phyloP scores from a whole-genome alignment of 2,113 vertebrate species.

The Carassius gibelio region DNA sequence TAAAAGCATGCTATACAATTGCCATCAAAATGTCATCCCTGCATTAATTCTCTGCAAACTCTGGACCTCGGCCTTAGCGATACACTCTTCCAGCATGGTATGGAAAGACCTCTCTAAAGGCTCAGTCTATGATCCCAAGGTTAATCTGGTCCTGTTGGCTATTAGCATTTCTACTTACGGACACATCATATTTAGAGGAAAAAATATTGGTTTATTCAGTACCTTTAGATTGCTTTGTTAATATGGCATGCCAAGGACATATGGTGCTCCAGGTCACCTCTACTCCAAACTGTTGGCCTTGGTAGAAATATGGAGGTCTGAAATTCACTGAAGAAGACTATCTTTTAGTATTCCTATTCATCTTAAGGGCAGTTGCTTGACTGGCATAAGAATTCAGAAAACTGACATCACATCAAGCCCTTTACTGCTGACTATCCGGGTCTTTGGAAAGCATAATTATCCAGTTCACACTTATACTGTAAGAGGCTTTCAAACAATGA shows the following conservation, averaged over 20 bases:
- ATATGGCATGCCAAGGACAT: conserved; percentile 17
- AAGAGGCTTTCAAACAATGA: neutral
- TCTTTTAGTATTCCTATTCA: conserved; percentile 16
- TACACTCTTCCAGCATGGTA: conserved; percentile 41
- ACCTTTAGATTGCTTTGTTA: conserved; percentile 3
- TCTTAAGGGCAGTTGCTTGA: neutral
- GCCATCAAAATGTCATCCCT: conserved; percentile 73
- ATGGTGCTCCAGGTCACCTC: conserved; percentile 10
- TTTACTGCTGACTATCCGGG: neutral
- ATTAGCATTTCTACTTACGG: conserved; percentile 58
- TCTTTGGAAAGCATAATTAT: neutral
- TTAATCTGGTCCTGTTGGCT: neutral
- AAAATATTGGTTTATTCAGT: conserved; percentile 15
- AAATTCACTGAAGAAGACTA: neutral
- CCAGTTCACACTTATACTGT: neutral
- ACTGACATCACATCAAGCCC: neutral
- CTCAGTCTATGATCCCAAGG: neutral
- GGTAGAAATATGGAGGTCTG: neutral
- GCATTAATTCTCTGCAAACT: conserved; percentile 65
- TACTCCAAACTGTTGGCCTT: neutral
- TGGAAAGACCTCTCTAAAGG: conserved; percentile 41
- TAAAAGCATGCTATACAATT: conserved; percentile 63
- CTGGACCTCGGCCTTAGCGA: conserved; percentile 48
- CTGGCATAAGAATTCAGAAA: neutral
- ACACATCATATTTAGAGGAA: conserved; percentile 22